Conservation (phyloP, 2,113 vertebrate genomes). For the Chloebia gouldiae region DNA sequence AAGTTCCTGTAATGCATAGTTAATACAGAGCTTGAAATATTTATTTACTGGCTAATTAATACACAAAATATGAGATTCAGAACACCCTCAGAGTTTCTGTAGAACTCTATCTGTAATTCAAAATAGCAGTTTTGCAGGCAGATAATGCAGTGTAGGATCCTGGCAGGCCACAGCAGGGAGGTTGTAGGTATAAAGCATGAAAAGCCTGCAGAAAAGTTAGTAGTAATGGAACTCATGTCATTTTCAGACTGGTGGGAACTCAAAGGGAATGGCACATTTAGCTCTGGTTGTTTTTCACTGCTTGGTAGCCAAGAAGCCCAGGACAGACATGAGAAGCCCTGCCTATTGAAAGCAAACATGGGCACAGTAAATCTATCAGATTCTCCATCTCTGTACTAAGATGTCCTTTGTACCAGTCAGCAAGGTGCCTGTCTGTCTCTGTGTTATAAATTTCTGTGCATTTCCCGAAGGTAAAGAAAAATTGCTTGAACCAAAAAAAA, state of each 20-base stretch:
- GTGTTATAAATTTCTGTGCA: constrained; percentile 6
- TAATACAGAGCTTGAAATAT: background rate
- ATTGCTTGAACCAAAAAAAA: background rate
- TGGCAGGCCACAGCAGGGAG: background rate
- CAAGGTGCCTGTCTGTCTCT: background rate
- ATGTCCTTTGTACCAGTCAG: background rate
- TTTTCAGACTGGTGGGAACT: background rate
- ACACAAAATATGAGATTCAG: background rate
- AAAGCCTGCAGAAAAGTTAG: background rate
- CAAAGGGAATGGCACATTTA: background rate
- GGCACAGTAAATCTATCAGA: background rate
- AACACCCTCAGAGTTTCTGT: background rate
- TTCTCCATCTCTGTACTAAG: background rate
- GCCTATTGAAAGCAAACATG: background rate
- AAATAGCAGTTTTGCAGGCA: background rate
- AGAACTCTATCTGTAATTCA: background rate
- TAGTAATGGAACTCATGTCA: background rate
- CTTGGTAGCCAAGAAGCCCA: background rate
- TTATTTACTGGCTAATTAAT: constrained; percentile 1
- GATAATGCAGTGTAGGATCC: background rate
- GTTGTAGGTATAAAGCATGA: background rate
- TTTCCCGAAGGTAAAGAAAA: background rate
- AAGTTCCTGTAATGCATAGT: background rate
- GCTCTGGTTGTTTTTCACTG: background rate
- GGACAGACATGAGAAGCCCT: background rate